phyloP scores from a whole-genome alignment of 2,113 vertebrate species.

The Barbus barbus region DNA sequence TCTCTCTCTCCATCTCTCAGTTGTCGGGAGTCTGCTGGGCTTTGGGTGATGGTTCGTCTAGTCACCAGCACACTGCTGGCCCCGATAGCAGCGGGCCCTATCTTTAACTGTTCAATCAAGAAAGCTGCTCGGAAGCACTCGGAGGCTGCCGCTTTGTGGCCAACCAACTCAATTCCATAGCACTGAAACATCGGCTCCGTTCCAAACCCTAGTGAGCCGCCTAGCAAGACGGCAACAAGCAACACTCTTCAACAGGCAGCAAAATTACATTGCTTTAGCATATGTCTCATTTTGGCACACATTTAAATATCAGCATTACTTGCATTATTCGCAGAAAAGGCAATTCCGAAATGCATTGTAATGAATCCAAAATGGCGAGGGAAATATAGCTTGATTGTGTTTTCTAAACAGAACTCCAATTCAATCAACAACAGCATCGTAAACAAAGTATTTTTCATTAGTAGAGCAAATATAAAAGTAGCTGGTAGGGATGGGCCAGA shows the following conservation, averaged over 20 bases:
- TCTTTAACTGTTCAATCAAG: neutral
- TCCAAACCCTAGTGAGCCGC: neutral
- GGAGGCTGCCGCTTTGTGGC: neutral
- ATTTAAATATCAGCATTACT: neutral
- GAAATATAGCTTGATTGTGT: neutral
- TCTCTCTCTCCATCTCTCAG: conserved; percentile 64
- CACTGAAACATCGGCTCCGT: neutral
- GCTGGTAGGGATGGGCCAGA: neutral
- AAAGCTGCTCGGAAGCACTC: conserved; percentile 30
- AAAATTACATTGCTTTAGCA: neutral
- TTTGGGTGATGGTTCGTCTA: conserved; percentile 15
- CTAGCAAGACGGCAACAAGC: neutral
- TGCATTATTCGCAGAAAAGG: neutral
- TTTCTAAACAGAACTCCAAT: neutral
- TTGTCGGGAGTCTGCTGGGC: conserved; percentile 36
- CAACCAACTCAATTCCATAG: too few relatives aligned
- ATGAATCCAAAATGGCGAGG: neutral
- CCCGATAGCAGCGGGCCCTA: conserved; percentile 28
- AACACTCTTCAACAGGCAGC: neutral
- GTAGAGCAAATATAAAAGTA: neutral
- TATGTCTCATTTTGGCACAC: neutral
- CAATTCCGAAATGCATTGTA: neutral
- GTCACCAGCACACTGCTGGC: conserved; percentile 23
- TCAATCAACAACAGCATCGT: neutral
- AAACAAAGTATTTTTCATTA: neutral